Base-by-base conservation (phyloP, 2,113 vertebrate genomes). In the Carassius auratus region DNA sequence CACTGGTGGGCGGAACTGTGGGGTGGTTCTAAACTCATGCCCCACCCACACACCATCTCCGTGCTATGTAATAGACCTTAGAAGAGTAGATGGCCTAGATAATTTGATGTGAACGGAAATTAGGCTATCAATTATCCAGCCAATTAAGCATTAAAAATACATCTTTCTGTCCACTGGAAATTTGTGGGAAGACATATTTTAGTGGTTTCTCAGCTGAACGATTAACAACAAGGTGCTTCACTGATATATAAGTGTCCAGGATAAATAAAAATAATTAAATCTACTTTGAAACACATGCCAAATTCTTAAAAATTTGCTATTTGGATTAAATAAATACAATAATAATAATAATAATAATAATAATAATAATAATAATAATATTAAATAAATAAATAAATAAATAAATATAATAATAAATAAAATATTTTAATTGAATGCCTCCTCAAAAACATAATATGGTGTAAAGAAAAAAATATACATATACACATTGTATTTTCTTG, bases 81-180 rank as follows among this genome's bases (percentile, higher is more conserved):
- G 69, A 45, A 45, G 71, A 10, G 71, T 74, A 42, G 19, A 45
- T 45, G 71, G 71, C 42, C 38, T 74, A 74, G 38, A 5, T 74
- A 23, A 74, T 74, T 74, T 74, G 21, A 74, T 74, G 71, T 45
- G 36, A 74, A 23, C 5, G 38, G 71, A 75, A 75, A 48, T 76
- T 14, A 76, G 42, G 42, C 48, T 48, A 50, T 50, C 45, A 50
- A 26, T 76, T 76, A 48, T 76, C 45, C 73, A 76, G n/a, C 42
- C 42, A 48, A 14, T 50, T 48, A 17, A 45, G 50, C 21, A 48
- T 38, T 78, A n/a, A 36, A 36, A n/a, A 61, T 57, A 78, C 26
- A 36, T 55, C 1, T 8, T 76, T 76, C 15, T 45, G 50, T 55
- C 30, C 21, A 55, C 15, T 77, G 14, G 23, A 76, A 36, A 77